Evolutionary conservation across 2,113 vertebrate species (phyloP), one percentile per base, ranked within the genome.

Genomic region (Leiothrix lutea): DNA sequence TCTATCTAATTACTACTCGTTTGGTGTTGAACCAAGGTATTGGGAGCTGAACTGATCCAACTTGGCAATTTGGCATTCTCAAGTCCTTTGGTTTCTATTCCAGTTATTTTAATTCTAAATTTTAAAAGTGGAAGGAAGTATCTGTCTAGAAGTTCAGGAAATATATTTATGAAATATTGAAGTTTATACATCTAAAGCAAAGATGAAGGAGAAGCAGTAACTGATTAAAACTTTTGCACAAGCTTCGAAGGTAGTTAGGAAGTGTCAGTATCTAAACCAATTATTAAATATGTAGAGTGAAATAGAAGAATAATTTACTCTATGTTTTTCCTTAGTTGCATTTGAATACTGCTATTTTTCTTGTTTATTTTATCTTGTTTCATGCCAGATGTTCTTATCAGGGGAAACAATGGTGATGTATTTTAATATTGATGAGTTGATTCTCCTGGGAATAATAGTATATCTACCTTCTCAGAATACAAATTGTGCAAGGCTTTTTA

Each of bases 341-440:
- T 83, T 91, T 92, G n/a, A 77, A 74, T 60, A 44, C 13, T 69
- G 50, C 26, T 82, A 11, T 86, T 83, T 92, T 92, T 74, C 83
- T 85, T 93, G 75, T 94, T 88, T 92, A 26, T 86, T 97, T 88
- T 90, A 40, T 86, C 83, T 80, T 88, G 69, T 95, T 93, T 95
- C 22, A 23, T 92, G 81, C 71, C 89, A 94, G 96, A 90, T 92
- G 69, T 94, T 96, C 94, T 97, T 86, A 80, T 61, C 56, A 25
- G 67, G 28, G 14, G 60, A 85, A 92, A 97, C 94, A 97, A 97
- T 94, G 80, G 80, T 70, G 51, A 29, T 67, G 12, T 90, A 70
- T 95, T 98, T 95, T 97, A 98, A 98, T 98, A 98, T 98, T 96
- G 95, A 98, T 98, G 97, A 98, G 90, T n/a, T 90, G 84, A 89